Base-by-base conservation (phyloP, 2,113 vertebrate species). In the Ginglymostoma cirratum region DNA sequence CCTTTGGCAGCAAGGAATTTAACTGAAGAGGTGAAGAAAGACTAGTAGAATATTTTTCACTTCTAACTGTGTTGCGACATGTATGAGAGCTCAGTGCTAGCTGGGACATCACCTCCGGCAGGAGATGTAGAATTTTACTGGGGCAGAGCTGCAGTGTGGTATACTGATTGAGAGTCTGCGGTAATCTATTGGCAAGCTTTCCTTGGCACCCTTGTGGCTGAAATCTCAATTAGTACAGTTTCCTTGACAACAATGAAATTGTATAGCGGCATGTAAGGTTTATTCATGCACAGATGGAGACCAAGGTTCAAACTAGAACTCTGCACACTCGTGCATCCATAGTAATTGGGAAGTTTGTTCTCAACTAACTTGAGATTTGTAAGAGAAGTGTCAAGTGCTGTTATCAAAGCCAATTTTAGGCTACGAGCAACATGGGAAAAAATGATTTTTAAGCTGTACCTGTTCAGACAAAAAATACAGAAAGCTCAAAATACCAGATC, bases 211-310 rank as follows among this genome's bases (percentile, higher is more conserved):
- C 67, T 42, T 45, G n/a, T 72, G 67, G 27, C 69, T 76, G 94
- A 95, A 72, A 76, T 52, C 94, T 95, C 94, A 95, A 70, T 72
- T 72, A 72, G 70, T 95, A 95, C 67, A 48, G 94, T 95, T 95
- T 95, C 94, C 94, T 95, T 95, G 94, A 72, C 94, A 95, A 95
- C 94, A 76, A 30, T 70, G 66, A 70, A 94, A 70, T 95, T 52
- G 38, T 27, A 70, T 76, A 95, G 69, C 67, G 76, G n/a, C 94
- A 95, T 76, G 69, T 48, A 52, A 27, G 69, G 42, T 95, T 70
- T 95, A 72, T 95, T 70, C 94, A 76, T 72, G 69, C 69, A 95
- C 67, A 95, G 94, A 76, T 95, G 94, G 69, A 95, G 42, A 45
- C 42, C 69, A 72, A 12, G 23, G 23, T 52, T 95, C 42, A 72